These are phyloP conservation scores for Anthonomus grandis DNA, from an alignment of 1,140 invertebrate species.

Conservation along the genomic window DNA sequence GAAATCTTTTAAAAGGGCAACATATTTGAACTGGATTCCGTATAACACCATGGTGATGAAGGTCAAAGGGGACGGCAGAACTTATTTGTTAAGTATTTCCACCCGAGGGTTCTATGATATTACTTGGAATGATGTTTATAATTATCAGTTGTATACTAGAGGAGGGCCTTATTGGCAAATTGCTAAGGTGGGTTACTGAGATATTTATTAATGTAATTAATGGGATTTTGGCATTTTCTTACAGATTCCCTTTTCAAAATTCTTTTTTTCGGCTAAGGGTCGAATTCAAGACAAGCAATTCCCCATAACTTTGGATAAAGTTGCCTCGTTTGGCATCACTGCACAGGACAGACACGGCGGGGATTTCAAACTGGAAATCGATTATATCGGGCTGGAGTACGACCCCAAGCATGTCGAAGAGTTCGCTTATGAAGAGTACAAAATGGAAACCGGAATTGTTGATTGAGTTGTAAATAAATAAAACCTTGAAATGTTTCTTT, in stretches of 20 bases:
- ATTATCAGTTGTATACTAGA: conserved; percentile 81
- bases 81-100: conserved; percentile 77
- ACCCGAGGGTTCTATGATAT: conserved; percentile 71
- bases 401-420: conserved; percentile 75
- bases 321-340: conserved; percentile 79
- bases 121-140: conserved; percentile 79
- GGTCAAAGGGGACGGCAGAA: conserved; percentile 86
- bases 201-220: conserved; percentile 18
- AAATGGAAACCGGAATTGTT: conserved; percentile 61
- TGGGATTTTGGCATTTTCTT: too few relatives aligned
- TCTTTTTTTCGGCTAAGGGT: conserved; percentile 79
- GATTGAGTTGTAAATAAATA: not conserved
- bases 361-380: conserved; percentile 87
- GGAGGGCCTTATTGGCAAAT: conserved; percentile 97
- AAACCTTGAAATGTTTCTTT: not conserved
- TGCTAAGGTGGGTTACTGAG: too few relatives aligned
- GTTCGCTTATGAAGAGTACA: conserved; percentile 90
- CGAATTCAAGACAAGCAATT: conserved; percentile 80
- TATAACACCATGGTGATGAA: conserved; percentile 84
- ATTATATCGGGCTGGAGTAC: conserved; percentile 81
- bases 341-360: conserved; percentile 74
- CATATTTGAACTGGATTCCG: conserved; percentile 66
- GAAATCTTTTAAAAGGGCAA: conserved; percentile 79
- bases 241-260: conserved; percentile 94
- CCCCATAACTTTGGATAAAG: conserved; percentile 55